These are phyloP conservation scores for Dexiosoma caninum DNA, from an alignment of 2,888 invertebrate genomes.

Conservation along the genomic window DNA sequence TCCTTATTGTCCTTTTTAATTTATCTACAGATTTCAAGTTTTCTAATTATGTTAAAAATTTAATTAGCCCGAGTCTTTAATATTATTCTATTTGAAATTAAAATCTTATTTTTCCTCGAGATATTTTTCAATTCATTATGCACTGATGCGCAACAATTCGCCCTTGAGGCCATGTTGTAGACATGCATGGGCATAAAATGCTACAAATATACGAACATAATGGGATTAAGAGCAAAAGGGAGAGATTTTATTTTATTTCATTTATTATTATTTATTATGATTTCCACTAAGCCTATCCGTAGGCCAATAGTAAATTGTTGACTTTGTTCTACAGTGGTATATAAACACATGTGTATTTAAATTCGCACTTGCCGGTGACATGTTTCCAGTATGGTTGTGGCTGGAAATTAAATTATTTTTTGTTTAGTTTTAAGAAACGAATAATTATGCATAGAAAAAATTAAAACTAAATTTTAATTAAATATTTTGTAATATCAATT, in stretches of 20 bases:
- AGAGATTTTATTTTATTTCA: background rate
- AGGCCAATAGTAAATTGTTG: background rate
- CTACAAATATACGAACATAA: background rate
- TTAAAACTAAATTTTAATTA: too few relatives aligned
- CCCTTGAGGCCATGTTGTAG: background rate
- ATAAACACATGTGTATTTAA: background rate
- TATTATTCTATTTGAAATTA: background rate
- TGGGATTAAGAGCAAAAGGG: background rate
- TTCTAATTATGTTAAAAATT: background rate
- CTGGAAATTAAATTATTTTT: too few relatives aligned
- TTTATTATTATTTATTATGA: too few relatives aligned
- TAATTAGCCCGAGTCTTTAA: background rate
- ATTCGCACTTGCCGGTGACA: background rate
- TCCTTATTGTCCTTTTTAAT: background rate
- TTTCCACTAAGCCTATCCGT: background rate
- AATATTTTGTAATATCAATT: too few relatives aligned
- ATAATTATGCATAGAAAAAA: too few relatives aligned
- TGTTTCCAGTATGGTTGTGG: too few relatives aligned
- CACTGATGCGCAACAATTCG: background rate
- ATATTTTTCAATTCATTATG: background rate
- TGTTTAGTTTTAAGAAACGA: too few relatives aligned
- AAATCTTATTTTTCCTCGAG: background rate
- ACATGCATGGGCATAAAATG: background rate
- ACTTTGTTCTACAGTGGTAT: background rate
- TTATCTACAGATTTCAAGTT: background rate